These are phyloP conservation scores for Zootermopsis nevadensis DNA, from an alignment of 2,888 invertebrate genomes.

Conservation along the genomic window DNA sequence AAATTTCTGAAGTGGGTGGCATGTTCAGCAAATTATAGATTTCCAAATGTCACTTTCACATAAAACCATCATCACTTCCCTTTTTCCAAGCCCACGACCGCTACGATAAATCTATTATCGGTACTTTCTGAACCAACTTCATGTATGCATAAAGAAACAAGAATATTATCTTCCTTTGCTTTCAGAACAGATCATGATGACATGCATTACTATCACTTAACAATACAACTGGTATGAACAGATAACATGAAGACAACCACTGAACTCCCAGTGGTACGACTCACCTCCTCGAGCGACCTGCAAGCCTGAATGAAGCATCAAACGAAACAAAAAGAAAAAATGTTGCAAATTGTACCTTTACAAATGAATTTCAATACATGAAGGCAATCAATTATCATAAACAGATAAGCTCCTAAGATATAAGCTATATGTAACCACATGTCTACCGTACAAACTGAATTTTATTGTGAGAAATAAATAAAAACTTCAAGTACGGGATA, in stretches of 20 bases:
- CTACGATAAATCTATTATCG: too few relatives aligned
- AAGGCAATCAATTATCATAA: neutral
- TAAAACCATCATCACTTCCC: too few relatives aligned
- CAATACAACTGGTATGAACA: neutral
- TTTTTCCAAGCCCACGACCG: too few relatives aligned
- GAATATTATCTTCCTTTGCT: too few relatives aligned
- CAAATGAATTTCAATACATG: neutral
- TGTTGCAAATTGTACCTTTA: neutral
- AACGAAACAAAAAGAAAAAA: constrained; percentile 18
- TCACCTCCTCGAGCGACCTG: constrained; percentile 81
- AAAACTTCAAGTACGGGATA: neutral
- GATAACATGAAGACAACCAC: neutral
- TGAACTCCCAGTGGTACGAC: neutral
- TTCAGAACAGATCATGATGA: too few relatives aligned
- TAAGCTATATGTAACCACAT: neutral
- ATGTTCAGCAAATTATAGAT: too few relatives aligned
- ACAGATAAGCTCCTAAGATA: neutral
- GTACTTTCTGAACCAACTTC: too few relatives aligned
- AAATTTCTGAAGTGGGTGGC: too few relatives aligned
- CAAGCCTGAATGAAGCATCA: constrained; percentile 68
- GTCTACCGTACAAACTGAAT: neutral
- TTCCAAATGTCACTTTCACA: too few relatives aligned
- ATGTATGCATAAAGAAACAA: too few relatives aligned
- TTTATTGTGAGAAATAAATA: neutral
- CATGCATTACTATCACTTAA: neutral